Base-by-base conservation (phyloP, 1,140 invertebrate genomes). In the Andrena cerasifolii region DNA sequence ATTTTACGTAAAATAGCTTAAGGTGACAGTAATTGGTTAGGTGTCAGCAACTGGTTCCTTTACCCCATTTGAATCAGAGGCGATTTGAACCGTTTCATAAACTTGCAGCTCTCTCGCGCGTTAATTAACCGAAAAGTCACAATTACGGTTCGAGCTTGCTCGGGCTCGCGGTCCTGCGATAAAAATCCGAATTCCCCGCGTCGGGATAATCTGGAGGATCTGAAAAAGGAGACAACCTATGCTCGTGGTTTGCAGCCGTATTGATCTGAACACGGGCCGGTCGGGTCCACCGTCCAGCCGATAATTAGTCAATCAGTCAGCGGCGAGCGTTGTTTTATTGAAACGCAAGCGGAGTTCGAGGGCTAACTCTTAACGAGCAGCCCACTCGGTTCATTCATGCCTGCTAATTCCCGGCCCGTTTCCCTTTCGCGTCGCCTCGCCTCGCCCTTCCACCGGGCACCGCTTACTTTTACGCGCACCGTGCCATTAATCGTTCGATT, bases 281-380 rank as follows among this genome's bases (percentile, higher is more conserved):
- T 76, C 45, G 66, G 72, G 81, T 66, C 70, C 53, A 62, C 66
- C 28, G 76, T 40, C 33, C 67, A 67, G 61, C 61, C 54, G 77
- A 83, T 89, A 89, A 89, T 89, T 88, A 87, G 83, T 88, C 78
- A 86, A 89, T 89, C 82, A 74, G 67, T 89, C 86, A 86, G 72
- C 59, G 71, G 59, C 26, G 47, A 31, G 28, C 26, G 53, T 72
- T 80, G 72, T 87, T 84, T 88, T 83, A 84, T 85, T 71, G 53
- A 77, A 82, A 83, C 78, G 58, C 59, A 58, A 43, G 31, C 71
- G 61, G 61, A 40, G 36, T 24, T 53, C 73, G 62, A 51, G 62
- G 54, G 68, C 54, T 73, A 59, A 18, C 71, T 45, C 65, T 80
- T 88, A 87, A 88, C 86, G 83, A 87, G 84, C 83, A 45, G 56